Conservation (phyloP, 2,888 invertebrate species). For the Dasypolia templi region DNA sequence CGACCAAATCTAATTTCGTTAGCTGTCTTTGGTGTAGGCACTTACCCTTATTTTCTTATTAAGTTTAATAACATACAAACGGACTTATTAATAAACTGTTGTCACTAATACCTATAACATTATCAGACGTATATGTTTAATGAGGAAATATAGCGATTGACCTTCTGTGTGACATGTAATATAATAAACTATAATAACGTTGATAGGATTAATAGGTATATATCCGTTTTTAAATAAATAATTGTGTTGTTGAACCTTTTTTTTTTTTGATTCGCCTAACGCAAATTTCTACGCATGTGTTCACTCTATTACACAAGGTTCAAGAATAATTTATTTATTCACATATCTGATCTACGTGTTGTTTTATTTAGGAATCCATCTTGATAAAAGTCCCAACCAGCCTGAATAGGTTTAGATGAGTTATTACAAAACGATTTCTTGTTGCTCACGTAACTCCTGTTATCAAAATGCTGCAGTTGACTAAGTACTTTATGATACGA, state of each 20-base stretch:
- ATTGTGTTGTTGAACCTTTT: background rate
- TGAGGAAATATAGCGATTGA: constrained; percentile 34
- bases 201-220: background rate
- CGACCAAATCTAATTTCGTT: background rate
- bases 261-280: background rate
- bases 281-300: background rate
- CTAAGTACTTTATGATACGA: background rate
- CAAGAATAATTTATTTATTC: too few species aligned
- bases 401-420: background rate
- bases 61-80: background rate
- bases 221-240: background rate
- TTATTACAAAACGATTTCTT: background rate
- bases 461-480: background rate
- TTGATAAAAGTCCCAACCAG: background rate
- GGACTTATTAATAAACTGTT: background rate
- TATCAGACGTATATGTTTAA: constrained; percentile 14
- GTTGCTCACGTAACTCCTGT: too few species aligned
- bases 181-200: constrained; percentile 1
- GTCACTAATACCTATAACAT: background rate
- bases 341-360: background rate
- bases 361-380: background rate
- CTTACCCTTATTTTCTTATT: background rate
- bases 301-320: background rate
- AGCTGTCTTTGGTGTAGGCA: background rate
- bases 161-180: constrained; percentile 15